Base-by-base conservation (phyloP, 2,888 invertebrate genomes). In the Arge pagana region DNA sequence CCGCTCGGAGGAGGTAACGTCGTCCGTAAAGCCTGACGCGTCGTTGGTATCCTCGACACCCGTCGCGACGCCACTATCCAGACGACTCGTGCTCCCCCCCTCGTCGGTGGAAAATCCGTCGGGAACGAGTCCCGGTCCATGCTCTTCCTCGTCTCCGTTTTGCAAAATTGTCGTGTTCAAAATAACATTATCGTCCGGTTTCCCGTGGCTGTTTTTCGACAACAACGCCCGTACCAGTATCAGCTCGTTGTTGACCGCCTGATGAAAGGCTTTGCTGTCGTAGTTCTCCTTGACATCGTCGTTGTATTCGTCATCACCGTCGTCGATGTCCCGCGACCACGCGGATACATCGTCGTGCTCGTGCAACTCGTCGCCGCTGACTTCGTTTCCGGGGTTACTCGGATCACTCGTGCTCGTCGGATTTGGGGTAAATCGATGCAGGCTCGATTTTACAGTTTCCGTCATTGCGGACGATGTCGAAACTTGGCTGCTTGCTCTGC, bases 351-450 rank as follows among this genome's bases (percentile, higher is more conserved):
- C n/a, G 48, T 72, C 71, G 57, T 71, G 70, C 40, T 72, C 72
- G 56, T 71, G 72, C 4, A 72, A 56, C 48, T 72, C 70, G 53
- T 71, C 71, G 53, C 70, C 70, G 62, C 69, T 72, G 23, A 69
- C 56, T 41, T 72, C 72, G 43, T 68, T 71, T 1, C 63, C 65
- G 0, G 71, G 69, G 7, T 19, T 33, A 13, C 60, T 70, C 7
- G 60, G 67, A 19, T 68, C 70, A 57, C 63, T 67, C 53, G 60
- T 67, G 43, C 49, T 52, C 35, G 26, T 58, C 45, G 23, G 53
- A 35, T 66, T 67, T 10, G 65, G 69, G 3, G 59, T 62, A 2
- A 57, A 62, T 4, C 61, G 60, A 5, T 55, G 57, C 4, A 55
- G 26, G 31, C 54, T 59, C 11, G 50, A 49, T 36, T 52, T 55